phyloP scores from a whole-genome alignment of 2,888 invertebrate genomes.

The Phytoseiulus persimilis region DNA sequence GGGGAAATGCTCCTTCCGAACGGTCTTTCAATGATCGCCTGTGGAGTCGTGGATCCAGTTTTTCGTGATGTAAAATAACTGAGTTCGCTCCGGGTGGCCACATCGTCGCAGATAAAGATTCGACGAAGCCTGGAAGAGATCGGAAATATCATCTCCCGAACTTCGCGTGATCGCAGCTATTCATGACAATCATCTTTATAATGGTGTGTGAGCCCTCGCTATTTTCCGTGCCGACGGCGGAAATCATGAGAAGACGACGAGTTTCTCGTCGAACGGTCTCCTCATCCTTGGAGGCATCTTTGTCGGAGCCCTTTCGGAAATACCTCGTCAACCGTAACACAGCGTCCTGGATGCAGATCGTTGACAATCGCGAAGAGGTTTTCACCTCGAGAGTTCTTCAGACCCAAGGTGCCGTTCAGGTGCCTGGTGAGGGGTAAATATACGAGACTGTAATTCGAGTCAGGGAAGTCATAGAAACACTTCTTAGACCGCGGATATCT shows the following conservation, averaged over 20 bases:
- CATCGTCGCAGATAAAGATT: neutral
- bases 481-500: neutral
- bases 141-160: neutral
- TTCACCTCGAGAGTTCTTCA: conserved; percentile 7
- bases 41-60: neutral
- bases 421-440: neutral
- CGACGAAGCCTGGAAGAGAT: neutral
- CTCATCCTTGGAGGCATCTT: too few relatives aligned
- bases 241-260: too few relatives aligned
- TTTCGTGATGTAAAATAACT: conserved; percentile 13
- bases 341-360: neutral
- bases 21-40: neutral
- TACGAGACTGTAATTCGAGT: too few relatives aligned
- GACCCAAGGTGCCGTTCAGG: neutral
- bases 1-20: neutral
- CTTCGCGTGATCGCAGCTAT: too few relatives aligned
- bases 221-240: too few relatives aligned
- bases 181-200: too few relatives aligned
- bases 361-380: conserved; percentile 23
- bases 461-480: neutral
- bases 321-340: conserved; percentile 21
- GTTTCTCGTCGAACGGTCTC: too few relatives aligned
- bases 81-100: neutral
- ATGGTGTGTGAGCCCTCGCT: too few relatives aligned
- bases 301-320: too few relatives aligned